Percentiles rank a stretch among this genome's conserved stretches.
Evolutionary conservation across 2,797 vertebrate genomes (phyloP).

Genomic region (Australoheros facetus): DNA sequence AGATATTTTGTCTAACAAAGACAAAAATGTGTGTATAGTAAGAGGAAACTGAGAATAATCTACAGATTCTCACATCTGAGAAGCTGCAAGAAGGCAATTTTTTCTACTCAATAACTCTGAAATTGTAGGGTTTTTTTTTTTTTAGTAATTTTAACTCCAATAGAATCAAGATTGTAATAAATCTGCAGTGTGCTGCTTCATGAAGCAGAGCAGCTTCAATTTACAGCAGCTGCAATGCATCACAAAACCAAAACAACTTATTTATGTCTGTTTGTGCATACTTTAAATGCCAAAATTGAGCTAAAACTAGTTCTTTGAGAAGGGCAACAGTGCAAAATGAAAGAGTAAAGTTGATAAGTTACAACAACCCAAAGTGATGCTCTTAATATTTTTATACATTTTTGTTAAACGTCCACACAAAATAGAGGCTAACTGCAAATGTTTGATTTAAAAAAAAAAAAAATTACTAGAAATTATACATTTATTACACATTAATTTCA

Average conservation of each 20-base stretch:
- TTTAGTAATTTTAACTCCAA: background rate
- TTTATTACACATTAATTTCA: background rate
- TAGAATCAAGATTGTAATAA: background rate
- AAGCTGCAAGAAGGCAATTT: background rate
- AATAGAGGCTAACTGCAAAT: background rate
- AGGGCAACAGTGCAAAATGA: background rate
- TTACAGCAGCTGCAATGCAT: background rate
- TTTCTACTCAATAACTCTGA: background rate
- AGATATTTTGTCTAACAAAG: background rate
- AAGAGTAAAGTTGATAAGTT: background rate
- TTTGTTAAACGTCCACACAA: background rate
- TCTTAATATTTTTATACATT: background rate
- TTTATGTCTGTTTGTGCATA: background rate
- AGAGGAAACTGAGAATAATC: background rate
- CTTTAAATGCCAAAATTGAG: background rate
- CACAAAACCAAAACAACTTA: background rate
- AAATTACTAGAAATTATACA: background rate
- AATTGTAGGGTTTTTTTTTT: background rate
- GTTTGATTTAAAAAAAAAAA: no score
- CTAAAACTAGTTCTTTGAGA: background rate
- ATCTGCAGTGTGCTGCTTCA: background rate
- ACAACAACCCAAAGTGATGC: background rate
- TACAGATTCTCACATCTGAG: background rate
- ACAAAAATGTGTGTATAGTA: background rate
- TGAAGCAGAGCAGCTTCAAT: no score